These are phyloP conservation scores for Epiblema foenella DNA, from an alignment of 2,888 invertebrate species.

Conservation along the genomic window DNA sequence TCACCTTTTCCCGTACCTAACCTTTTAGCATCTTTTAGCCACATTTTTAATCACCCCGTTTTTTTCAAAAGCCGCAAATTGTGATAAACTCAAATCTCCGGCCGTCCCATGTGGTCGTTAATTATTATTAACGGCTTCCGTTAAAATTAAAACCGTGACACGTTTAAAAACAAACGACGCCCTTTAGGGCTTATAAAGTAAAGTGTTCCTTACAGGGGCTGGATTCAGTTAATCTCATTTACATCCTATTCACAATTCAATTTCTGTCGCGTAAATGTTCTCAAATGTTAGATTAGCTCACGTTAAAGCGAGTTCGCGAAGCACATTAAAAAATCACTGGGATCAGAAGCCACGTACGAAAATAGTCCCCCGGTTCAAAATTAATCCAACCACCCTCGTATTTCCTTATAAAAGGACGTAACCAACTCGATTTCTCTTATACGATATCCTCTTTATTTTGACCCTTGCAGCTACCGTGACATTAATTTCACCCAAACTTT, in stretches of 20 bases:
- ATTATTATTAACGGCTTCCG: constrained; percentile 20
- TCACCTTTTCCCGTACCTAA: not conserved
- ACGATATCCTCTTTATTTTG: not conserved
- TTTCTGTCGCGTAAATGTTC: not conserved
- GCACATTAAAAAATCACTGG: not conserved
- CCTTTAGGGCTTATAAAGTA: constrained; percentile 35
- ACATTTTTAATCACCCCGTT: not conserved
- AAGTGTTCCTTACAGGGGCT: constrained; percentile 18
- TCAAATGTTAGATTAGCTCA: not conserved
- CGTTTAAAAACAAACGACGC: constrained; percentile 26
- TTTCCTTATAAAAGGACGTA: not conserved
- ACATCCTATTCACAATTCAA: not conserved
- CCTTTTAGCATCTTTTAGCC: not conserved
- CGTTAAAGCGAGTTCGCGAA: not conserved
- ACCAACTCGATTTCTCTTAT: not conserved
- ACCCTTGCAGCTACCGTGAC: not conserved
- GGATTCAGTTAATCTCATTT: not conserved
- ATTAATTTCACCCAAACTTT: constrained; percentile 40
- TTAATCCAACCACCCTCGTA: constrained; percentile 28
- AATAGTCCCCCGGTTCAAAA: constrained; percentile 14
- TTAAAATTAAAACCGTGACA: constrained; percentile 7
- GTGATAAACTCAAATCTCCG: constrained; percentile 3
- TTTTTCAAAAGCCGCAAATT: constrained; percentile 3
- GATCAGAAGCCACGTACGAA: not conserved
- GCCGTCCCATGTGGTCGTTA: not conserved